Percentiles rank a stretch among this genome's conserved stretches.
These are phyloP conservation scores for Dicycla oo DNA, from an alignment of 2,888 invertebrate species.

Conservation along the genomic window DNA sequence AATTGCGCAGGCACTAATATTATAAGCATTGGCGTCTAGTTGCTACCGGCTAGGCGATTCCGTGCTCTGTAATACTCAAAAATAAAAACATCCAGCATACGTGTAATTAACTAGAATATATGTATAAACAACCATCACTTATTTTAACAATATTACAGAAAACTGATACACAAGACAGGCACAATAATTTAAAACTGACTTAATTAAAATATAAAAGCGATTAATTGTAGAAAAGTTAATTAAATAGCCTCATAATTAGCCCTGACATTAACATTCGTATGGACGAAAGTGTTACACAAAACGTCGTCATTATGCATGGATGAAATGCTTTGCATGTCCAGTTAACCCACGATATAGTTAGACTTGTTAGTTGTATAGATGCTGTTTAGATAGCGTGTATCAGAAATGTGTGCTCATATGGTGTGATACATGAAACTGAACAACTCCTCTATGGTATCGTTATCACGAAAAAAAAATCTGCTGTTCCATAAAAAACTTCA, in stretches of 20 bases:
- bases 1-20: background rate
- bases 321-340: conserved; percentile 63
- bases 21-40: background rate
- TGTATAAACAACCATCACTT: background rate
- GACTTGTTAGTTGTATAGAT: background rate
- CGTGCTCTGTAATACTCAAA: background rate
- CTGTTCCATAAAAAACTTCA: too few species aligned
- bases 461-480: too few species aligned
- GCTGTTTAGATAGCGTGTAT: background rate
- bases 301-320: conserved; percentile 46
- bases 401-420: too few species aligned
- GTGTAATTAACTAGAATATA: background rate
- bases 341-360: conserved; percentile 28
- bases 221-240: conserved; percentile 49
- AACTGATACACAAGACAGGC: background rate
- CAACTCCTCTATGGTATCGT: too few species aligned
- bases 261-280: conserved; percentile 58
- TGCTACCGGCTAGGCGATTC: background rate
- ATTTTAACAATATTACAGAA: conserved; percentile 1
- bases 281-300: conserved; percentile 58
- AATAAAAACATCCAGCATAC: background rate
- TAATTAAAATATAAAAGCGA: conserved; percentile 41
- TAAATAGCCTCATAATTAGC: conserved; percentile 64
- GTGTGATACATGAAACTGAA: too few species aligned
- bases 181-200: conserved; percentile 16